Evolutionary conservation across 2,797 vertebrate genomes (phyloP).

Genomic region (Alauda arvensis): DNA sequence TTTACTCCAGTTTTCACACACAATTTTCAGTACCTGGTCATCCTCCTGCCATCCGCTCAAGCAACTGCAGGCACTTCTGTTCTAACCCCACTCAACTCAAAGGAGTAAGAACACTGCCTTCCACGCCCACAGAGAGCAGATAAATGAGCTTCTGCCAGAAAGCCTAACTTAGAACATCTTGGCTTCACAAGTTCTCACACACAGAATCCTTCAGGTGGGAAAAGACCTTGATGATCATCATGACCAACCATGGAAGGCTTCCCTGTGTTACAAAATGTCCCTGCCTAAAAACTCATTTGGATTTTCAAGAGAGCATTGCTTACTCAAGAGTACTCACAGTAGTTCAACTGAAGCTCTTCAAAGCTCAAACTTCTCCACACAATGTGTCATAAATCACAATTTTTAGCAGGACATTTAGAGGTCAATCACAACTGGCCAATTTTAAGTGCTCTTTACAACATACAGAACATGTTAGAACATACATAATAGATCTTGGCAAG

Average conservation of each 20-base stretch:
- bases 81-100: neutral
- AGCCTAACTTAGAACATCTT: neutral
- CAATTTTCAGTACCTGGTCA: neutral
- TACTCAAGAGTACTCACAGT: too few relatives aligned
- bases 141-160: neutral
- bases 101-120: neutral
- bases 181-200: neutral
- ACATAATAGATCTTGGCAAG: rapidly evolving
- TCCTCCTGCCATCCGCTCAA: neutral
- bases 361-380: neutral
- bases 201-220: neutral
- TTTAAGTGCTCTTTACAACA: neutral
- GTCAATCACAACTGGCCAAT: neutral
- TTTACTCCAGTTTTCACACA: neutral
- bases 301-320: neutral
- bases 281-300: neutral
- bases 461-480: neutral
- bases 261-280: neutral
- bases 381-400: rapidly evolving
- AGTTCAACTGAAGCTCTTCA: neutral
- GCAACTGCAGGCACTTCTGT: neutral
- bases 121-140: neutral
- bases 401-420: neutral
- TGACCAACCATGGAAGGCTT: neutral
- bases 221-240: neutral